Percentiles rank a stretch among this genome's conserved stretches.
phyloP scores from a whole-genome alignment of 2,113 vertebrate genomes.

The Orientallactaga bullata region DNA sequence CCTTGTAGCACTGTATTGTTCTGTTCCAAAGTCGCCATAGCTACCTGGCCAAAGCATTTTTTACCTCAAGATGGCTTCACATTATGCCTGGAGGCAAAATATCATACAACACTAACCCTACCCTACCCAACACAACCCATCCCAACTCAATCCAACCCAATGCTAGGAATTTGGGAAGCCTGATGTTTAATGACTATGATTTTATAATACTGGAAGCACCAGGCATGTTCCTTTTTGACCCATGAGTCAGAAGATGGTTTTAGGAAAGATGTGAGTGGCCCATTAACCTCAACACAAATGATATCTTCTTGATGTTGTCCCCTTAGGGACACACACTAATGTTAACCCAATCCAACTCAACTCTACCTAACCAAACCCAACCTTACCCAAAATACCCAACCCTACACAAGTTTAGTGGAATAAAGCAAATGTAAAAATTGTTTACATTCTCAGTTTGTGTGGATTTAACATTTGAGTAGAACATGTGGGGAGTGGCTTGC shows the following conservation, averaged over 20 bases:
- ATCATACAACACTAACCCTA: not conserved
- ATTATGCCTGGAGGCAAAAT: too few relatives aligned
- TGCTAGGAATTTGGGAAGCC: not conserved
- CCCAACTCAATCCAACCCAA: not conserved
- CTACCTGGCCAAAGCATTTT: too few relatives aligned
- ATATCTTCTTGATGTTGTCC: not conserved
- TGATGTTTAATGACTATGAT: not conserved
- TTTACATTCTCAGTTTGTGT: not conserved
- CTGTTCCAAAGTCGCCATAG: too few relatives aligned
- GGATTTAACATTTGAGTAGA: conserved; percentile 17
- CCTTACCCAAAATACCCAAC: not conserved
- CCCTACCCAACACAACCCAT: not conserved
- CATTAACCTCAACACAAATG: not conserved
- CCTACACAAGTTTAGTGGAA: not conserved
- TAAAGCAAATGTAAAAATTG: not conserved
- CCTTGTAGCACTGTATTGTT: too few relatives aligned
- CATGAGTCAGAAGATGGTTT: not conserved
- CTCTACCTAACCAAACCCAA: not conserved
- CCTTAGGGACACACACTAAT: not conserved
- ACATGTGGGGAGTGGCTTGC: not conserved
- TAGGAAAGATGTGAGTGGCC: not conserved
- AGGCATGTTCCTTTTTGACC: not conserved
- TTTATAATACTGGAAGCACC: not conserved
- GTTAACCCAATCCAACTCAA: not conserved
- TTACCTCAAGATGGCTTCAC: too few relatives aligned